Percentiles rank a stretch among this genome's conserved stretches.
Evolutionary conservation across 2,113 vertebrate genomes (phyloP).

Genomic region (Forbesichthys papilliferus): DNA sequence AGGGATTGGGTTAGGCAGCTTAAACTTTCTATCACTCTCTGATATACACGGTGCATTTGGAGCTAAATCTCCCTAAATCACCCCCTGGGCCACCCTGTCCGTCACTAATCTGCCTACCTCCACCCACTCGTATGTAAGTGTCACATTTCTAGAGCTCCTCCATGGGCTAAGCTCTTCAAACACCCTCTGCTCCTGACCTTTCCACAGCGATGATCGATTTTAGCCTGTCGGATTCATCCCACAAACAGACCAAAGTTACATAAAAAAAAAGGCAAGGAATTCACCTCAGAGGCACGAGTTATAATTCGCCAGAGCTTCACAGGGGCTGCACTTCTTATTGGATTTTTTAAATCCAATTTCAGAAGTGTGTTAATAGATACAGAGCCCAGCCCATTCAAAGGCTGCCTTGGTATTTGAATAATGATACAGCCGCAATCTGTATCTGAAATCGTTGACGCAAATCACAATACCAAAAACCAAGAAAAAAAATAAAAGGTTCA

Average conservation of each 20-base stretch:
- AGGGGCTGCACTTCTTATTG: conserved; percentile 57
- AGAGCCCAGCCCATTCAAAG: conserved; percentile 26
- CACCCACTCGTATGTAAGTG: conserved; percentile 67
- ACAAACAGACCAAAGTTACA: conserved; percentile 71
- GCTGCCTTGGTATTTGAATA: conserved; percentile 39
- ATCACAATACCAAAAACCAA: conserved; percentile 47
- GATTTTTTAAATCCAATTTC: conserved; percentile 54
- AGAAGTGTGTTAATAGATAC: conserved; percentile 54
- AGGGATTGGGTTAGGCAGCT: conserved; percentile 52
- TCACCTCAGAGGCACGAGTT: conserved; percentile 69
- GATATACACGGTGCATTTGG: conserved; percentile 66
- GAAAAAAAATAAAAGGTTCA: conserved; percentile 46
- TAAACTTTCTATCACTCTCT: conserved; percentile 33
- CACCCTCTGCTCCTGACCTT: conserved; percentile 71
- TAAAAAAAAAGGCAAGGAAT: conserved; percentile 65
- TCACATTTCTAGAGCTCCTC: conserved; percentile 74
- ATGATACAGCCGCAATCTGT: conserved; percentile 17
- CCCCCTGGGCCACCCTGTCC: conserved; percentile 68
- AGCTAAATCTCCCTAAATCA: conserved; percentile 72
- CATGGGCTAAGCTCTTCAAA: conserved; percentile 74
- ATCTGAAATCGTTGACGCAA: conserved; percentile 58
- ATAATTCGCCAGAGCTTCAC: conserved; percentile 68
- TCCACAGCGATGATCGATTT: conserved; percentile 72
- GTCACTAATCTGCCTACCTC: conserved; percentile 71
- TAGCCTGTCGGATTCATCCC: conserved; percentile 68